These are phyloP conservation scores for Falco concolor DNA, from an alignment of 2,797 vertebrate species.

Conservation along the genomic window DNA sequence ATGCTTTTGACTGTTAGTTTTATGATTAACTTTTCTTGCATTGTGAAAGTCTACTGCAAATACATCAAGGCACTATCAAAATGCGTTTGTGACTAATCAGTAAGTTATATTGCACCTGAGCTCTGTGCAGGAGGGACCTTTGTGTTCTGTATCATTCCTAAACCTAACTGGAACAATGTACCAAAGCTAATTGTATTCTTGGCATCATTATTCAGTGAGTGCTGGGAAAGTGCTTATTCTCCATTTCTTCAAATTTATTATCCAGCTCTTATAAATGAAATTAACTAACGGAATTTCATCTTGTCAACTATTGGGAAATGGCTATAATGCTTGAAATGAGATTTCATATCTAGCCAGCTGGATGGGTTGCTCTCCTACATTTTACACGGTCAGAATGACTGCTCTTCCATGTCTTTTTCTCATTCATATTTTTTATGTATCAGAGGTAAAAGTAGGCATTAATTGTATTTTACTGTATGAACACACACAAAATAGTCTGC, in stretches of 20 bases:
- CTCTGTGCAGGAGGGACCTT: neutral
- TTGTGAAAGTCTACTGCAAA: neutral
- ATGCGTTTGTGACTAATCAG: neutral
- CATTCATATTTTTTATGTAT: neutral
- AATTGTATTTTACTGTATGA: neutral
- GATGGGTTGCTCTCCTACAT: neutral
- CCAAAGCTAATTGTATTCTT: neutral
- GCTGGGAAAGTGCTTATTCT: neutral
- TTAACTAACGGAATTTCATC: neutral
- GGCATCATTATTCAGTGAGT: neutral
- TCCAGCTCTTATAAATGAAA: neutral
- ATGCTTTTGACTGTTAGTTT: neutral
- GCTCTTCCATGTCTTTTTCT: neutral
- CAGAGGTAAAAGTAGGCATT: neutral
- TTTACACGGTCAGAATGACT: neutral
- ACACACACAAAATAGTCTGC: neutral
- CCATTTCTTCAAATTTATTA: neutral
- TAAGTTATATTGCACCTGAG: neutral
- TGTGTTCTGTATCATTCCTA: neutral
- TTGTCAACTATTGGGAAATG: neutral
- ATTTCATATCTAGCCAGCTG: neutral
- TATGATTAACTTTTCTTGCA: neutral
- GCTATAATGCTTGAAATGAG: neutral
- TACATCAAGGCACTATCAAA: neutral
- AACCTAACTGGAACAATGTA: neutral